Evolutionary conservation across 2,113 vertebrate species (phyloP), one percentile per base, ranked within the genome.

Genomic region (Climacteris rufus): DNA sequence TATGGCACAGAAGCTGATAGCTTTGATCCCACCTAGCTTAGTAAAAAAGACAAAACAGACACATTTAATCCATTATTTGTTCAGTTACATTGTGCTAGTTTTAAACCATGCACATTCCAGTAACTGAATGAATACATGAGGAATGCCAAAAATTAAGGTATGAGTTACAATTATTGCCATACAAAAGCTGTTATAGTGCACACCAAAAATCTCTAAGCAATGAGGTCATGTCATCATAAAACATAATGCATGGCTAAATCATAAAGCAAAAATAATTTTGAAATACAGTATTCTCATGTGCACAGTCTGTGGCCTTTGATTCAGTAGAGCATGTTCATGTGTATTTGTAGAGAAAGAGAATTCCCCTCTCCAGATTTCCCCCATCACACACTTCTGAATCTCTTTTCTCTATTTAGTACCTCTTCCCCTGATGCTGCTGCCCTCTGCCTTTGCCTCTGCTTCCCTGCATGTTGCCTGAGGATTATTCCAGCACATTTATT

Each of bases 1-100:
- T 86, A 72, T 91, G 88, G 87, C 86, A 85, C 77, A 86, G 86
- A 92, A 77, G 72, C 95, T 92, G 91, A 96, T 86, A 95, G 61
- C 72, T 95, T 91, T 95, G 96, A 96, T 95, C 95, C 90, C 78
- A 96, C 83, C 77, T 93, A 91, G 93, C 93, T 96, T 94, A 95
- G 93, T 33, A 92, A 87, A 91, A 83, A 96, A 87, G 89, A 94
- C 87, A 96, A 91, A 94, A 87, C 87, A 89, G 93, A 71, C 88
- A 93, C 89, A 87, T 90, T 90, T 96, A 95, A 97, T 94, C 94
- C 87, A 77, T 83, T 95, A 60, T 83, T 97, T 97, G 92, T 90
- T 96, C 71, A 77, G 37, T 90, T 74, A 71, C 83, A 92, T 88
- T 93, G 82, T 94, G 86, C 40, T 94, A 61, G 83, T 75, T 92